phyloP scores from a whole-genome alignment of 2,113 vertebrate genomes.

The Chascanopsetta lugubris region DNA sequence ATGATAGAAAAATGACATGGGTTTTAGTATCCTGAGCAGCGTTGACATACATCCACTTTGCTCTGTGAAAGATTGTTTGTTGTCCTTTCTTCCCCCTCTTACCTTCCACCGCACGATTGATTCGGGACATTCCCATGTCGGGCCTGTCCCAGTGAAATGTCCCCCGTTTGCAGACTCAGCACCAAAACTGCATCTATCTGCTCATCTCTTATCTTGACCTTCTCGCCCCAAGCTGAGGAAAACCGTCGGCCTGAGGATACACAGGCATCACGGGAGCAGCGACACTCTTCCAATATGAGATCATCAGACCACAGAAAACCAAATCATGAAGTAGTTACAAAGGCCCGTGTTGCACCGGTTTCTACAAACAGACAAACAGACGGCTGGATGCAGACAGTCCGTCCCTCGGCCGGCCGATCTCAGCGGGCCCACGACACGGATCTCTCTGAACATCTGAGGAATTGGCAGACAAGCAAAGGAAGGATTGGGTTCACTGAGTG shows the following conservation, averaged over 20 bases:
- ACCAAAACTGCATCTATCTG: conserved; percentile 33
- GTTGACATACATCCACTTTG: conserved; percentile 37
- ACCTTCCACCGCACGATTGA: conserved; percentile 28
- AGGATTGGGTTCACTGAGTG: conserved; percentile 52
- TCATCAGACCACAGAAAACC: conserved; percentile 37
- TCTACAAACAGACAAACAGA: conserved; percentile 47
- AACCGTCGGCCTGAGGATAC: conserved; percentile 53
- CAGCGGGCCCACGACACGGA: conserved; percentile 65
- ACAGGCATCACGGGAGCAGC: conserved; percentile 43
- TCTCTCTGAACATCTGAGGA: conserved; percentile 71
- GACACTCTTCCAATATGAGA: conserved; percentile 30
- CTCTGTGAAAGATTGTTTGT: conserved; percentile 50
- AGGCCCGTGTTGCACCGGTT: conserved; percentile 16
- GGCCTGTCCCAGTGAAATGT: background rate
- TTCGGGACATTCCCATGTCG: conserved; percentile 7
- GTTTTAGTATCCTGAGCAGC: conserved; percentile 39
- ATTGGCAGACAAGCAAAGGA: conserved; percentile 67
- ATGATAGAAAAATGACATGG: conserved; percentile 75
- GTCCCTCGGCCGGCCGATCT: conserved; percentile 48
- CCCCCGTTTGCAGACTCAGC: conserved; percentile 15
- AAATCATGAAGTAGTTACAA: conserved; percentile 18
- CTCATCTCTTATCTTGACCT: conserved; percentile 62
- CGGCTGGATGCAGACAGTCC: conserved; percentile 47
- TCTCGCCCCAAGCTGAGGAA: conserved; percentile 48
- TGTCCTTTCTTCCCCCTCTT: conserved; percentile 18